phyloP scores from a whole-genome alignment of 2,888 invertebrate genomes.

The Sphaeridia pumilis region DNA sequence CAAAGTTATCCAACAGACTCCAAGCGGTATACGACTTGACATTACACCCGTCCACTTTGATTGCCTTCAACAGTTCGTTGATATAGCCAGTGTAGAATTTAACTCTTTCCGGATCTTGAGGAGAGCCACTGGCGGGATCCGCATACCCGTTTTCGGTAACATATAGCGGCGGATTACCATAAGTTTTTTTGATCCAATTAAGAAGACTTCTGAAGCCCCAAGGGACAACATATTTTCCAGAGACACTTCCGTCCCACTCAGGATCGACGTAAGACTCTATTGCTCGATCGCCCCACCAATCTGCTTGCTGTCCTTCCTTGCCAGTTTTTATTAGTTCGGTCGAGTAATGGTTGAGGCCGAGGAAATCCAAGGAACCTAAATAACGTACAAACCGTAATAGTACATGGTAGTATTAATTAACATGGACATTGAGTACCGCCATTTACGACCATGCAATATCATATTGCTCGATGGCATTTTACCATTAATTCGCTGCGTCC shows the following conservation, averaged over 20 bases:
- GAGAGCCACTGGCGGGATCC: conserved; percentile 40
- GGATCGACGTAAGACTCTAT: conserved; percentile 4
- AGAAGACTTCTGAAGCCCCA: conserved; percentile 50
- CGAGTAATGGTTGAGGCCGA: conserved; percentile 42
- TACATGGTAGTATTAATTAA: neutral
- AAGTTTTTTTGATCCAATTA: conserved; percentile 48
- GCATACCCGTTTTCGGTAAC: conserved; percentile 52
- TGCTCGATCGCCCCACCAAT: conserved; percentile 16
- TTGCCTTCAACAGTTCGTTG: conserved; percentile 28
- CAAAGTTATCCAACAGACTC: conserved; percentile 70
- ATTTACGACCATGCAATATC: no score
- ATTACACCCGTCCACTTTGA: conserved; percentile 37
- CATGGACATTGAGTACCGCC: no score
- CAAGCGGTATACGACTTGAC: conserved; percentile 53
- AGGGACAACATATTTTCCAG: conserved; percentile 44
- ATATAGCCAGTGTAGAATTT: conserved; percentile 12
- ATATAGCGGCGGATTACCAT: conserved; percentile 48
- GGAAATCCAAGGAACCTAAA: conserved; percentile 41
- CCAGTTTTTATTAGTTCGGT: conserved; percentile 26
- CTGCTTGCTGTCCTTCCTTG: neutral
- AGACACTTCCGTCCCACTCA: conserved; percentile 13
- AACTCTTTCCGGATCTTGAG: conserved; percentile 12
- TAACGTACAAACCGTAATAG: neutral
- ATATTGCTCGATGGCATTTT: neutral
- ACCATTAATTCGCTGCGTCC: conserved; percentile 13